Percentiles rank a stretch among this genome's conserved stretches.
phyloP scores from a whole-genome alignment of 2,888 invertebrate genomes.

The Holacanthella duospinosa region DNA sequence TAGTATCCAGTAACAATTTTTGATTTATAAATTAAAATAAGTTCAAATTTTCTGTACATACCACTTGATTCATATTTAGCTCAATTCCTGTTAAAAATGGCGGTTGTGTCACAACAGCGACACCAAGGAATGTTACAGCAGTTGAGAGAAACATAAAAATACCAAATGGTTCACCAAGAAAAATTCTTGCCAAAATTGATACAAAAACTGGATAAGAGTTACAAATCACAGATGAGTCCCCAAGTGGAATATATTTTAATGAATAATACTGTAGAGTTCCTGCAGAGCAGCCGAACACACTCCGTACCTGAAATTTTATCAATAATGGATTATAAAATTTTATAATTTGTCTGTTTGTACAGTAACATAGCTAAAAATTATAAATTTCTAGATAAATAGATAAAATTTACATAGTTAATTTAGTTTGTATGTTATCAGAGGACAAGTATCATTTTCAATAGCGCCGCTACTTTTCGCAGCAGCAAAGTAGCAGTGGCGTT shows the following conservation, averaged over 20 bases:
- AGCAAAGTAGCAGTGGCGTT: too few species aligned
- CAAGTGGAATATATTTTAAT: slow-evolving; percentile 28
- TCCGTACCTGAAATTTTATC: slow-evolving; percentile 20
- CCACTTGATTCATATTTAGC: slow-evolving; percentile 26
- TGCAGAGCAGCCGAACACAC: slow-evolving; percentile 33
- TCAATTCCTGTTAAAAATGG: slow-evolving; percentile 27
- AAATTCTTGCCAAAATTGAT: slow-evolving; percentile 23
- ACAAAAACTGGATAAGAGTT: slow-evolving; percentile 34
- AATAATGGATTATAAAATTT: too few species aligned
- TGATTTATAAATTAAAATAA: too few species aligned
- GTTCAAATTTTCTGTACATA: too few species aligned
- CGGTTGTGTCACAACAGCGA: slow-evolving; percentile 27
- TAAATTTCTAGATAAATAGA: too few species aligned
- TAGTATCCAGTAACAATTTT: too few species aligned
- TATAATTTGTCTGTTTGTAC: too few species aligned
- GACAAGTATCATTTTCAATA: too few species aligned
- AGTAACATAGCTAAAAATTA: too few species aligned
- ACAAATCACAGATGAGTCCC: slow-evolving; percentile 33
- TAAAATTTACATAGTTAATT: neutral
- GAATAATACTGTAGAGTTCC: slow-evolving; percentile 34
- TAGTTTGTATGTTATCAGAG: too few species aligned
- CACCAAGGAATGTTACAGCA: slow-evolving; percentile 26
- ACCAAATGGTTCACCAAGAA: slow-evolving; percentile 31
- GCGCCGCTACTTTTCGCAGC: too few species aligned
- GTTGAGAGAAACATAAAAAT: slow-evolving; percentile 25